Base-by-base conservation (phyloP, 2,797 vertebrate genomes). In the Valencia hispanica region DNA sequence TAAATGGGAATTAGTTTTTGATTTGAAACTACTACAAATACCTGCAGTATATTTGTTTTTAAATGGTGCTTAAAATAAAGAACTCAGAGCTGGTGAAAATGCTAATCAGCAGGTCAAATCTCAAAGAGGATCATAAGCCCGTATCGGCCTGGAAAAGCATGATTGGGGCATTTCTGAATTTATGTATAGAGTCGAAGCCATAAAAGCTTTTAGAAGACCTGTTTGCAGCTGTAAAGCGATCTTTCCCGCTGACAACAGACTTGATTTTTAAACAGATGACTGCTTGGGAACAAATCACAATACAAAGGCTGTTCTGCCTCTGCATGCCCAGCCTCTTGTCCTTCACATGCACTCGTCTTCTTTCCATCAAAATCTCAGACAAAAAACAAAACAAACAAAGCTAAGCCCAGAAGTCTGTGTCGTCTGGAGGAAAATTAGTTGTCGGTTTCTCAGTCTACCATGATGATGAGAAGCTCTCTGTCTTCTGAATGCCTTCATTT, bases 361-460 rank as follows among this genome's bases (percentile, higher is more conserved):
- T 79, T 47, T 68, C 41, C 53, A 68, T 81, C 72, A 45, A 78
- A 68, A 59, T 72, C 68, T 14, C 77, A 89, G 84, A 89, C 70
- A 76, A 72, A 85, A 78, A 79, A 84, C 80, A 90, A 88, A 87
- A 75, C 73, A 83, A 78, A 88, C 84, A 89, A 87, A 87, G 83
- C 83, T 82, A 79, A 83, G 36, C 70, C 76, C 72, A 17, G 61
- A 79, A 80, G 78, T 48, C 79, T 68, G 43, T 81, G 73, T 30
- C 34, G 48, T 77, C 75, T 45, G 48, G 84, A 76, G 75, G 61
- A 55, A 86, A 87, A 87, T 79, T 47, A 88, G 74, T 71, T 70
- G 72, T 43, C 68, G 14, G 69, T 84, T 70, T 74, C 59, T 74
- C 41, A 43, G 2, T 51, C 30, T 32, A 50, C 5, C 1, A 78